Percentiles rank a stretch among this genome's conserved stretches.
Evolutionary conservation across 2,113 vertebrate genomes (phyloP).

Genomic region (Zapornia atra): DNA sequence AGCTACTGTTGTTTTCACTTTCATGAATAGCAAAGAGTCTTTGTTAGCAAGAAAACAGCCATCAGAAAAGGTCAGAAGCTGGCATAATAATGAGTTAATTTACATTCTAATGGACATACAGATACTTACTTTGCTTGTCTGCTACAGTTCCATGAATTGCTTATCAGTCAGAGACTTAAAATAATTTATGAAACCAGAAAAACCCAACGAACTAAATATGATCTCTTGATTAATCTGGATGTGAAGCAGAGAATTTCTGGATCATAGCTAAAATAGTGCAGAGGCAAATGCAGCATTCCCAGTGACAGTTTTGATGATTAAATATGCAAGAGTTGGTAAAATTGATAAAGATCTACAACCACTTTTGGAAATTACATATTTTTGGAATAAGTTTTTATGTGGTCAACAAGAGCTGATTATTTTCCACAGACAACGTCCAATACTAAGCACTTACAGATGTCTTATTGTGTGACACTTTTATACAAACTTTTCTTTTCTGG

Average conservation of each 20-base stretch:
- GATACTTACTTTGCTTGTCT: constrained; percentile 52
- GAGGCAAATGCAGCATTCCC: not conserved
- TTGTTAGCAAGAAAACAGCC: constrained; percentile 58
- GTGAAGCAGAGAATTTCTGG: constrained; percentile 7
- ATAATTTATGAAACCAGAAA: constrained; percentile 26
- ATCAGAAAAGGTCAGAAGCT: constrained; percentile 64
- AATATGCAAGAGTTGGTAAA: not conserved
- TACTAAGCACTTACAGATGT: not conserved
- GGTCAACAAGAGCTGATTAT: not conserved
- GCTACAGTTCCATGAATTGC: constrained; percentile 49
- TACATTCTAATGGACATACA: constrained; percentile 66
- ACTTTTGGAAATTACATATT: not conserved
- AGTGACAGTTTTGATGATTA: not conserved
- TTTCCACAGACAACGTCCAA: not conserved
- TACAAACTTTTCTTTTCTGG: not conserved
- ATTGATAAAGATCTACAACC: not conserved
- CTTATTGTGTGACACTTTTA: not conserved
- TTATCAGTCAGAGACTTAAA: constrained; percentile 59
- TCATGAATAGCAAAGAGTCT: constrained; percentile 42
- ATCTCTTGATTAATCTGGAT: constrained; percentile 45
- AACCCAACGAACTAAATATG: constrained; percentile 14
- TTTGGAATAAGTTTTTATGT: not conserved
- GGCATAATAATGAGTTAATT: constrained; percentile 70
- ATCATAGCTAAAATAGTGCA: not conserved
- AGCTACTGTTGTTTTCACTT: constrained; percentile 13